These are phyloP conservation scores for Lasioglossum morio DNA, from an alignment of 2,888 invertebrate species.

Conservation along the genomic window DNA sequence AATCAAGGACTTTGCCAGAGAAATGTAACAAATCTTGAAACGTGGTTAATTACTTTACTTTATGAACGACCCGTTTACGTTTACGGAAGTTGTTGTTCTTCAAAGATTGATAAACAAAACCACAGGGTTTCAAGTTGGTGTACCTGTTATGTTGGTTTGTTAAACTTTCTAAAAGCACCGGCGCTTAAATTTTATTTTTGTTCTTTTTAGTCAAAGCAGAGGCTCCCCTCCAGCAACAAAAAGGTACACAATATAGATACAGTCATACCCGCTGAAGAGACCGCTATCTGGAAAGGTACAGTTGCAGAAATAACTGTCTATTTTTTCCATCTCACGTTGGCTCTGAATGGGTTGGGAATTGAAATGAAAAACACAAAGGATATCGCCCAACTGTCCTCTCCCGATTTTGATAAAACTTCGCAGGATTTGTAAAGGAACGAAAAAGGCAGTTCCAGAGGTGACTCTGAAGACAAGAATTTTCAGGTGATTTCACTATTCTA, in stretches of 20 bases:
- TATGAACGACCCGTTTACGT: no score
- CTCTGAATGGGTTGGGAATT: background rate
- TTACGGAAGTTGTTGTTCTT: background rate
- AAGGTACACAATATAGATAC: background rate
- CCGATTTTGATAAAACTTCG: background rate
- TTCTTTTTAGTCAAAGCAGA: background rate
- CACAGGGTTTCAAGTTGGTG: background rate
- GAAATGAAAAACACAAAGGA: background rate
- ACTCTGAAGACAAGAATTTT: background rate
- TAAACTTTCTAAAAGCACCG: background rate
- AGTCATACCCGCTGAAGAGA: background rate
- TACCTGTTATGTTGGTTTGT: background rate
- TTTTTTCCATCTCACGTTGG: background rate
- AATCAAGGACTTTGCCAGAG: no score
- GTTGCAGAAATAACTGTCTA: background rate
- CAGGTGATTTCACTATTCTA: background rate
- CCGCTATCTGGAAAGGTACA: background rate
- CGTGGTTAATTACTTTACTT: no score
- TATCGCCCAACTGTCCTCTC: background rate
- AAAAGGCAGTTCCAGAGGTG: background rate
- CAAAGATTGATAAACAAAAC: background rate
- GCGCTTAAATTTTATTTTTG: background rate
- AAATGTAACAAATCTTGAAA: no score
- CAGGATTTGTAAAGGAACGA: background rate
- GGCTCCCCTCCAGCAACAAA: background rate